These are phyloP conservation scores for Syndactyla subalaris DNA, from an alignment of 2,797 vertebrate genomes.

Conservation along the genomic window DNA sequence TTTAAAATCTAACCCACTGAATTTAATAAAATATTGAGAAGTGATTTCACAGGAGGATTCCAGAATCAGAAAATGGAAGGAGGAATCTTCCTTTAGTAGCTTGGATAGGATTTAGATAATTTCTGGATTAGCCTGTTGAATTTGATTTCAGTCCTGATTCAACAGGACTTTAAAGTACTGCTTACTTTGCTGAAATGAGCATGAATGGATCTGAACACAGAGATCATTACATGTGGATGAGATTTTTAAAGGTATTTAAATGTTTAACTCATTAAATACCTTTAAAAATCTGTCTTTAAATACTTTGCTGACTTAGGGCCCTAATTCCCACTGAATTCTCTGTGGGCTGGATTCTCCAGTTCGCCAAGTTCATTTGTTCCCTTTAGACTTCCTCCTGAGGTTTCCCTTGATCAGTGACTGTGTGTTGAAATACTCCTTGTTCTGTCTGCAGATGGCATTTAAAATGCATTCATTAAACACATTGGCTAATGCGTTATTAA, in stretches of 20 bases:
- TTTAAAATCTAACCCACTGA: neutral
- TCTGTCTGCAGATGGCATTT: constrained; percentile 27
- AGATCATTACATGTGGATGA: neutral
- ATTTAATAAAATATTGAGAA: constrained; percentile 30
- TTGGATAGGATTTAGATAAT: constrained; percentile 3
- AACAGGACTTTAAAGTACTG: neutral
- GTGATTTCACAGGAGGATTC: neutral
- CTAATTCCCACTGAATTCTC: constrained; percentile 16
- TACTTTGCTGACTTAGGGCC: neutral
- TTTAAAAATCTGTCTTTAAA: constrained; percentile 40
- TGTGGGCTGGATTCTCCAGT: constrained; percentile 28
- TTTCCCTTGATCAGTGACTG: constrained; percentile 51
- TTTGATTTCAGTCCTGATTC: constrained; percentile 24
- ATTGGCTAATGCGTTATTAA: constrained; percentile 50
- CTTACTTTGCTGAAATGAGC: constrained; percentile 14
- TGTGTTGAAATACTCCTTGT: constrained; percentile 30
- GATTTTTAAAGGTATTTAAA: constrained; percentile 30
- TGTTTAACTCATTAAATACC: constrained; percentile 7
- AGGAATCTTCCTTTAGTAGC: neutral
- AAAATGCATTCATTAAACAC: constrained; percentile 41
- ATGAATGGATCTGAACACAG: neutral
- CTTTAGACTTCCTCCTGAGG: constrained; percentile 29
- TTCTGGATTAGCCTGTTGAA: constrained; percentile 28
- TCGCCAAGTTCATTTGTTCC: constrained; percentile 44
- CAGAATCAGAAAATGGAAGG: neutral